Evolutionary conservation across 2,797 vertebrate species (phyloP).

Genomic region (Hoplostethus atlanticus): DNA sequence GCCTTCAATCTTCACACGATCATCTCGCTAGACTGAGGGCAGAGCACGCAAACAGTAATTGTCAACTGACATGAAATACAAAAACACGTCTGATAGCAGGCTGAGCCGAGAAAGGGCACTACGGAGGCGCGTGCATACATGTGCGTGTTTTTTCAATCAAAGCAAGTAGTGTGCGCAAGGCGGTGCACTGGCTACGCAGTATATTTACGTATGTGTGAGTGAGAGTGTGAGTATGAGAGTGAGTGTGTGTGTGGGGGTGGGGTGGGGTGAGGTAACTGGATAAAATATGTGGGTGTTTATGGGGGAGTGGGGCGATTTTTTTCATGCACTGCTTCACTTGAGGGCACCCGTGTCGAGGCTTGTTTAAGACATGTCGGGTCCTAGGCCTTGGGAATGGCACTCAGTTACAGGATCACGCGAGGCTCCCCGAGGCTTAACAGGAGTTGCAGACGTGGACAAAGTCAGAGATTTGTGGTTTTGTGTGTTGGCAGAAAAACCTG

Average conservation of each 20-base stretch:
- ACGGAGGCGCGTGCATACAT: not conserved
- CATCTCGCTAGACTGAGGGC: conserved; percentile 10
- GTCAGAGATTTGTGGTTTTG: conserved; percentile 59
- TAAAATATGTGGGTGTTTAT: conserved; percentile 70
- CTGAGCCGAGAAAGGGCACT: conserved; percentile 21
- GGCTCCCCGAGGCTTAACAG: conserved; percentile 69
- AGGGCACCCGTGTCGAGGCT: conserved; percentile 79
- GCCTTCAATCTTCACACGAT: conserved; percentile 30
- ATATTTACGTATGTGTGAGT: conserved; percentile 51
- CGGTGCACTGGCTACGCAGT: conserved; percentile 37
- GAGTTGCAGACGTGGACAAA: conserved; percentile 76
- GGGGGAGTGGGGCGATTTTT: conserved; percentile 71
- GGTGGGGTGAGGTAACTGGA: conserved; percentile 26
- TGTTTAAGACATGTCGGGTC: conserved; percentile 72
- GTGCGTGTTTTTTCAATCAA: conserved; percentile 13
- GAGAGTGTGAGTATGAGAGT: conserved; percentile 40
- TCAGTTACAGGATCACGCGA: conserved; percentile 71
- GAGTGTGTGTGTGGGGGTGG: conserved; percentile 38
- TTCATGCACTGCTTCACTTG: conserved; percentile 69
- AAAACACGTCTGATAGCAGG: conserved; percentile 58
- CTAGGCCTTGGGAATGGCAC: conserved; percentile 49
- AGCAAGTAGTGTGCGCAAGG: conserved; percentile 41
- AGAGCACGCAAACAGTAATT: conserved; percentile 64
- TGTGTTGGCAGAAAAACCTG: conserved; percentile 63
- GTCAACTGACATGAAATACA: conserved; percentile 49